phyloP scores from a whole-genome alignment of 2,113 vertebrate species.

The Ciconia stormi region DNA sequence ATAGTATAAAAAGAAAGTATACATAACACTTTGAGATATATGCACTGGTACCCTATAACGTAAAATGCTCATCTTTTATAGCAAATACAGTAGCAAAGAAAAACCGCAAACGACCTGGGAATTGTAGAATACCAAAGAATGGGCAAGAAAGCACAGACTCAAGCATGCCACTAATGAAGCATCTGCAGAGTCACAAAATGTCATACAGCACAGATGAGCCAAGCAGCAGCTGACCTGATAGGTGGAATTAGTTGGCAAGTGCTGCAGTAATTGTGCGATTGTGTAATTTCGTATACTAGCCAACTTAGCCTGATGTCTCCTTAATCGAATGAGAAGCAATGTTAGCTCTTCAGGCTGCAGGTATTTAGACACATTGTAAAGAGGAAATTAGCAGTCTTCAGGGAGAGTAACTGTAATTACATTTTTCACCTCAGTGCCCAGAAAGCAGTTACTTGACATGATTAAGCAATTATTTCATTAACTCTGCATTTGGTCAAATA shows the following conservation, averaged over 20 bases:
- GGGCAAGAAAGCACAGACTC: conserved; percentile 62
- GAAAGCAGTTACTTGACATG: conserved; percentile 57
- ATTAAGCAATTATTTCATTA: conserved; percentile 55
- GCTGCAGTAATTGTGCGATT: conserved; percentile 89
- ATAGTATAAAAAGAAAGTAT: neutral
- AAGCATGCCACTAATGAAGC: conserved; percentile 64
- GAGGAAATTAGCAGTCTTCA: conserved; percentile 77
- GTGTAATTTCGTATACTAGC: conserved; percentile 88
- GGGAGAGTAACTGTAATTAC: conserved; percentile 58
- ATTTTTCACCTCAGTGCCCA: conserved; percentile 65
- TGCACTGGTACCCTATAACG: neutral
- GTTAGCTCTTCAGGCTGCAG: conserved; percentile 97
- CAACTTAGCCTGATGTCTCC: conserved; percentile 97
- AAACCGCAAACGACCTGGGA: conserved; percentile 7
- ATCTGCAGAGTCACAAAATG: conserved; percentile 61
- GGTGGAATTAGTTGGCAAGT: conserved; percentile 86
- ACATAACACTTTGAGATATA: neutral
- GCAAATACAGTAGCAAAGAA: conserved; percentile 48
- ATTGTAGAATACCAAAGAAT: conserved; percentile 14
- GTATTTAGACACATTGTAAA: conserved; percentile 78
- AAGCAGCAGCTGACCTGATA: conserved; percentile 89
- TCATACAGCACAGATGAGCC: conserved; percentile 57
- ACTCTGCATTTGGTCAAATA: conserved; percentile 51
- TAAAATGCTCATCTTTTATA: neutral
- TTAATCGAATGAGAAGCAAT: conserved; percentile 94